Evolutionary conservation across 2,797 vertebrate genomes (phyloP), one percentile per base, ranked within the genome.

Genomic region (Avahi laniger): DNA sequence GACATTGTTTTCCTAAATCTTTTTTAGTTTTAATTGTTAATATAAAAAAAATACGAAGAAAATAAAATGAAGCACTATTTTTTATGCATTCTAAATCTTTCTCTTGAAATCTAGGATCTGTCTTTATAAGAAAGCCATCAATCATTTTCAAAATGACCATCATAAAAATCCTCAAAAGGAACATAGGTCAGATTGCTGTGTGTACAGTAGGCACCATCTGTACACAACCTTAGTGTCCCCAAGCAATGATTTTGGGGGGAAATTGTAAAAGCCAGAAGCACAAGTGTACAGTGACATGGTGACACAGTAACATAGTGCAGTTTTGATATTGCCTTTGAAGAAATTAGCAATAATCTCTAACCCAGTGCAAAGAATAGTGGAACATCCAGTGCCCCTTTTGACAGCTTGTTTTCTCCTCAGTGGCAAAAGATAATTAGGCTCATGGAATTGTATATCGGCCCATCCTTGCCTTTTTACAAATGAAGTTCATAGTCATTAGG

Each of bases 331-430:
- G 33, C 50, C 46, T 76, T 52, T 76, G n/a, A 87, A 72, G 26
- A 93, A 86, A 94, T 87, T 89, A 94, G 41, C 50, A 30, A 52
- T 54, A 54, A 78, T 93, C 24, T 48, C n/a, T 75, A 72, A 50
- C 41, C 12, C 5, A 43, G 33, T 82, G 43, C 6, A 93, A 79
- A 70, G 3, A 91, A 88, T 11, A 84, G 1, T 13, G 22, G 24
- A 24, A 10, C 46, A 85, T n/a, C 6, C 15, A 54, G 52, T 48
- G 28, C 5, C 7, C 38, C 18, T 22, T 46, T 54, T 59, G 46
- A 57, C 38, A 94, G n/a, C 54, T 93, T 95, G 78, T 28, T 61
- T 86, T 89, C 26, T 78, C 57, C 79, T 95, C 73, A 80, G 75
- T 83, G 57, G 69, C 41, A 86, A 91, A 80, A 83, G n/a, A 43